Evolutionary conservation across 2,797 vertebrate species (phyloP), one percentile per base, ranked within the genome.

Genomic region (Anabacerthia variegaticeps): DNA sequence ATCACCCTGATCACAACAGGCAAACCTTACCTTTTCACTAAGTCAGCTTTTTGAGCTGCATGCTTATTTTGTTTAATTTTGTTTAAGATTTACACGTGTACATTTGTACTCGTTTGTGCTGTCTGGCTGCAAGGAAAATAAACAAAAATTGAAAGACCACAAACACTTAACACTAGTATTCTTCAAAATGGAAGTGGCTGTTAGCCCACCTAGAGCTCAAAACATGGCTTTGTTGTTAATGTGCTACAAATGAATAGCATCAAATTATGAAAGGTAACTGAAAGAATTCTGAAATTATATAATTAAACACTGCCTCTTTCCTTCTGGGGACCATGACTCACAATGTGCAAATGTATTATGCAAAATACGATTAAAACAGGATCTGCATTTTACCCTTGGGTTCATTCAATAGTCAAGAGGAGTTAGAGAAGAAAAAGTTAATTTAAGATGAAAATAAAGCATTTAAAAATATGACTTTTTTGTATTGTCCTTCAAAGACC

Each of bases 341-440:
- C 83, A 87, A 76, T 94, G 92, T 94, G 81, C 76, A 97, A 97
- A 97, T 96, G 75, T 68, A 95, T 95, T 96, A 97, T 96, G 95
- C 96, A 98, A 97, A 98, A 94, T 92, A 97, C 93, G 71, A 92
- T 96, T 95, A 97, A 94, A 97, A 95, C 75, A 92, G 84, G 96
- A 95, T 94, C 92, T 97, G 72, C 92, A 95, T 96, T 97, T 97
- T 96, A 69, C 95, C 96, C 94, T 89, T 92, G 77, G 93, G 93
- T 97, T 97, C 94, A 88, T 95, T 93, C 79, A 96, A 93, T 93
- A 96, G 94, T 97, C 96, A 97, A 90, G 89, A 94, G 79, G 73
- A 96, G 85, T 91, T 92, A 95, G 24, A 96, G 68, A 94, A 95
- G 94, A 97, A 93, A 59, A 75, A 95, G 94, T 87, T 97, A 97